These are phyloP conservation scores for Petrolisthes cinctipes DNA, from an alignment of 2,888 invertebrate species.

Conservation along the genomic window DNA sequence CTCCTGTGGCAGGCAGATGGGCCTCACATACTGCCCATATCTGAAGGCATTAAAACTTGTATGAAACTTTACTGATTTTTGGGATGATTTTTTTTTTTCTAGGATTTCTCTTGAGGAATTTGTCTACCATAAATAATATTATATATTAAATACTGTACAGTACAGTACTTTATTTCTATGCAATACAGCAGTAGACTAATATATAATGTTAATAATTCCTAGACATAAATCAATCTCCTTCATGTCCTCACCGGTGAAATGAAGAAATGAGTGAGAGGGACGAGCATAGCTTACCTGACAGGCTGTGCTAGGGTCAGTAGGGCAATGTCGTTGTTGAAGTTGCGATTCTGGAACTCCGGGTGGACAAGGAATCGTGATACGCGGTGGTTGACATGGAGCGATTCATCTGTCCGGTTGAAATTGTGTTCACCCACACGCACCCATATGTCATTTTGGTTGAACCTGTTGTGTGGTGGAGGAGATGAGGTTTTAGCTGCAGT, in stretches of 20 bases:
- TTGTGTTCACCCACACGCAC: conserved; percentile 80
- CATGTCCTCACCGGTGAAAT: too few relatives aligned
- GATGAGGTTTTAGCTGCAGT: background rate
- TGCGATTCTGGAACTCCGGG: conserved; percentile 75
- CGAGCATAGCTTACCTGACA: conserved; percentile 37
- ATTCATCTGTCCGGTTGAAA: conserved; percentile 71
- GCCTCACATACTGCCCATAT: conserved; percentile 79
- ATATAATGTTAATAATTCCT: too few relatives aligned
- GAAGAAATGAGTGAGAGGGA: conserved; percentile 38
- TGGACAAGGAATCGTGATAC: conserved; percentile 45
- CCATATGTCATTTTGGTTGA: conserved; percentile 44
- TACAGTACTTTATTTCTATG: too few relatives aligned
- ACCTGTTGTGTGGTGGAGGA: conserved; percentile 28
- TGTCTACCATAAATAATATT: too few relatives aligned
- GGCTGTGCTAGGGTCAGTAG: conserved; percentile 72
- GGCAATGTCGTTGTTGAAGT: conserved; percentile 83
- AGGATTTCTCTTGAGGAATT: too few relatives aligned
- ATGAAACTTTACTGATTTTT: too few relatives aligned
- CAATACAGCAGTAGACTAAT: too few relatives aligned
- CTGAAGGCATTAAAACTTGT: too few relatives aligned
- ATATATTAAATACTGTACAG: too few relatives aligned
- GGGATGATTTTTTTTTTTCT: too few relatives aligned
- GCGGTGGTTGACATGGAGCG: conserved; percentile 33
- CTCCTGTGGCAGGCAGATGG: conserved; percentile 83
- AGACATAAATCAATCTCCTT: too few relatives aligned